Base-by-base conservation (phyloP, 2,888 invertebrate genomes). In the Scelioninae gen. 1 region DNA sequence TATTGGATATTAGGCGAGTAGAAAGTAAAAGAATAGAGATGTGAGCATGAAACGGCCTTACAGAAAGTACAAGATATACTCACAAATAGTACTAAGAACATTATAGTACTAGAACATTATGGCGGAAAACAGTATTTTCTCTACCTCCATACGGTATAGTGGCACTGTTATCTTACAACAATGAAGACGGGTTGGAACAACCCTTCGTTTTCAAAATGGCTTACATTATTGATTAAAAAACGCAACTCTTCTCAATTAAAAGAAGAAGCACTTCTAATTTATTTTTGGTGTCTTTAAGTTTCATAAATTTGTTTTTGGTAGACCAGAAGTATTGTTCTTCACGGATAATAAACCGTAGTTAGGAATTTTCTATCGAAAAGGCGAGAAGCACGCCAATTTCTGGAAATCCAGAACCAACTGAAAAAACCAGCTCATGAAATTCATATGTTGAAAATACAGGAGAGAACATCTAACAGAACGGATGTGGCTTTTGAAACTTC, bases 51-150 rank as follows among this genome's bases (percentile, higher is more conserved):
- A 2, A 13, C 32, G 4, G 34, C 55, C 11, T n/a, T 34, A 34
- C 32, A 34, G 13, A 34, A 38, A 5, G 23, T 55, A 13, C 32
- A 40, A 7, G 13, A 40, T 16, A 16, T 15, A 0, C 40, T 58
- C 15, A 38, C 38, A n/a, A n/a, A n/a, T 5, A 58, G 56, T 58
- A n/a, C n/a, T n/a, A n/a, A n/a, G 38, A 38, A 0, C 5, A 1
- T n/a, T n/a, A n/a, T n/a, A 16, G 31, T 58, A 11, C 16, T 58
- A 7, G 3, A 16, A 9, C 56, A 38, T 11, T 58, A 58, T n/a
- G 74, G 88, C 82, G 62, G 77, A 40, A 29, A 43, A 11, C 6
- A 31, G 1, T 29, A 43, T 0, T 4, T 60, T 13, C 11, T 0
- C 13, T 66, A 9, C 56, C 69, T 10, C n/a, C 47, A 6, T 63